Evolutionary conservation across 2,888 invertebrate species (phyloP).

Genomic region (Tetramorium bicarinatum): DNA sequence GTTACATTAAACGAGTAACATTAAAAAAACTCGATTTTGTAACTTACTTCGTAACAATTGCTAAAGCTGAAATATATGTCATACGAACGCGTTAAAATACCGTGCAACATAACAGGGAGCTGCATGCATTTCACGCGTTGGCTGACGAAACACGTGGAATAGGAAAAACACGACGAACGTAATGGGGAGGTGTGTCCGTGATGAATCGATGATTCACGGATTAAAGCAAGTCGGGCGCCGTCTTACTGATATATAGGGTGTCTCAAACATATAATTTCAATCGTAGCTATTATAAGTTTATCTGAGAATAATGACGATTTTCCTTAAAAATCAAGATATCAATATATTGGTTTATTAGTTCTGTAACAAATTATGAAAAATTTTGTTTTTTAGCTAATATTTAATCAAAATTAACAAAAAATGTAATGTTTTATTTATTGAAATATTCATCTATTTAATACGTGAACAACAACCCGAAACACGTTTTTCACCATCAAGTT

Average conservation of each 20-base stretch:
- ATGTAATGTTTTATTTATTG: not conserved
- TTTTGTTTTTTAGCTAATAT: not conserved
- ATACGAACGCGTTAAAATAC: constrained; percentile 19
- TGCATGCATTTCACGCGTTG: constrained; percentile 44
- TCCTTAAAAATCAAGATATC: not conserved
- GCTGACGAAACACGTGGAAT: constrained; percentile 41
- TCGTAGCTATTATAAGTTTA: not conserved
- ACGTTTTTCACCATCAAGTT: not conserved
- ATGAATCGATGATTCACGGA: constrained; percentile 65
- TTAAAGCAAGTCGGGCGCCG: constrained; percentile 53
- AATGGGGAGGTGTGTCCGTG: constrained; percentile 58
- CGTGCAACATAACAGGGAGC: constrained; percentile 41
- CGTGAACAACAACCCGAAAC: not conserved
- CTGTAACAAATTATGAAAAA: not conserved
- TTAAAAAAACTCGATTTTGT: not conserved
- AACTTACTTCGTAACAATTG: not conserved
- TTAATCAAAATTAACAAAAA: not conserved
- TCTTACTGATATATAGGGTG: constrained; percentile 50
- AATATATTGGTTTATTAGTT: not conserved
- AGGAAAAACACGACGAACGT: constrained; percentile 40
- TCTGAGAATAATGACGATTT: not conserved
- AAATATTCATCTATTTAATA: not conserved
- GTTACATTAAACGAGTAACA: not conserved
- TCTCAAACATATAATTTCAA: constrained; percentile 13
- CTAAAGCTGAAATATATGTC: constrained; percentile 9